phyloP scores from a whole-genome alignment of 2,113 vertebrate genomes.

The Natator depressus region DNA sequence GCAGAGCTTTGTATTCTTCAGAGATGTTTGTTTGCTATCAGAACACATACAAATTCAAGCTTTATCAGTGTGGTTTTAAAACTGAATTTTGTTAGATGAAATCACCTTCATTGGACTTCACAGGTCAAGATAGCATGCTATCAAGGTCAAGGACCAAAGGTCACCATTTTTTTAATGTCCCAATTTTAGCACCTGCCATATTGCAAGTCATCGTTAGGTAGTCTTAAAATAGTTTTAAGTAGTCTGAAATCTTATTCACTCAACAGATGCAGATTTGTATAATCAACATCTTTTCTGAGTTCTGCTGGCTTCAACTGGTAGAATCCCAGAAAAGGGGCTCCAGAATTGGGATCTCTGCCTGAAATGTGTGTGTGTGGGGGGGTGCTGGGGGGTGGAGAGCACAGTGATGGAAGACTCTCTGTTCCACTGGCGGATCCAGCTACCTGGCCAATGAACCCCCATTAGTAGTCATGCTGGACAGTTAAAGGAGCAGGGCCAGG shows the following conservation, averaged over 20 bases:
- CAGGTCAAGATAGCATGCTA: background rate
- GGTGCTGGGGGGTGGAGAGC: background rate
- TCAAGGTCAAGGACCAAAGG: background rate
- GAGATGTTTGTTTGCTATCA: background rate
- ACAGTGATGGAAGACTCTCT: conserved; percentile 26
- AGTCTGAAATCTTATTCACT: background rate
- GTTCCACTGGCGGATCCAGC: conserved; percentile 19
- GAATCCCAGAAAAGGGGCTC: conserved; percentile 14
- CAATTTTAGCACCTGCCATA: background rate
- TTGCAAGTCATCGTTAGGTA: no score
- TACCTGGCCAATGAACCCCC: conserved; percentile 20
- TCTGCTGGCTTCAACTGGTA: background rate
- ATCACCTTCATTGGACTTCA: background rate
- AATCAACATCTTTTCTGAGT: background rate
- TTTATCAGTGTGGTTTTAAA: background rate
- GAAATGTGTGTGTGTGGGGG: background rate
- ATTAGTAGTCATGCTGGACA: background rate
- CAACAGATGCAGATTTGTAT: background rate
- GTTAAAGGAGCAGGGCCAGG: background rate
- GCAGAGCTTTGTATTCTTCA: background rate
- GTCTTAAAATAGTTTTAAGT: background rate
- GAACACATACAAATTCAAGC: background rate
- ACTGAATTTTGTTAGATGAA: background rate
- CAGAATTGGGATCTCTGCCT: background rate
- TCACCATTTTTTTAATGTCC: background rate